Conservation (phyloP, 2,888 invertebrate genomes). For the Papilio protenor region DNA sequence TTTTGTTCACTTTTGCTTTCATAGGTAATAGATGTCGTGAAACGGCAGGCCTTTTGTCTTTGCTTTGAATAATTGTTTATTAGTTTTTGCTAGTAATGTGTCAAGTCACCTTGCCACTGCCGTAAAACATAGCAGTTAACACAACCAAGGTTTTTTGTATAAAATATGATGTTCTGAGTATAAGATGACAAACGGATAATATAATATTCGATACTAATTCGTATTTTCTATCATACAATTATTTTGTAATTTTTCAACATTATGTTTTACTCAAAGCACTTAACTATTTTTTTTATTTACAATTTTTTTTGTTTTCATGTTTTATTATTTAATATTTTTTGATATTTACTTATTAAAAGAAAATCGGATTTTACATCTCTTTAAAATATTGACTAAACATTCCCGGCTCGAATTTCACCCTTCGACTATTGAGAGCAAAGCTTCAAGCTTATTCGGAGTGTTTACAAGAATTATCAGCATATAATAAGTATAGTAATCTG, state of each 20-base stretch:
- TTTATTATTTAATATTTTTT: no score
- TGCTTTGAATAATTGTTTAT: slow-evolving; percentile 31
- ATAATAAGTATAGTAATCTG: no score
- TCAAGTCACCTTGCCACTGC: slow-evolving; percentile 20
- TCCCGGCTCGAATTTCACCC: no score
- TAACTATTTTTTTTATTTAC: no score
- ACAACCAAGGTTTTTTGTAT: slow-evolving; percentile 19
- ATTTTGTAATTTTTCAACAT: background rate
- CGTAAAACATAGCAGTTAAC: slow-evolving; percentile 23
- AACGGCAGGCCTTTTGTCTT: slow-evolving; percentile 34
- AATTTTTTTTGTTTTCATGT: no score
- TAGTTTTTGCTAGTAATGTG: slow-evolving; percentile 28
- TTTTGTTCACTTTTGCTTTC: slow-evolving; percentile 47
- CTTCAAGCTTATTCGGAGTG: no score
- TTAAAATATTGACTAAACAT: no score
- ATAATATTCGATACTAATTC: background rate
- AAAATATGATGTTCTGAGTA: slow-evolving; percentile 3
- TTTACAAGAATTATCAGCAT: no score
- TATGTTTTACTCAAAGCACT: background rate
- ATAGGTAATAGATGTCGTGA: slow-evolving; percentile 37
- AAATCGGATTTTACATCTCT: no score
- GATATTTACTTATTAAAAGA: no score
- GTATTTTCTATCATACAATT: background rate
- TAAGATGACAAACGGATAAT: background rate
- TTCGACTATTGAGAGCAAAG: no score